phyloP scores from a whole-genome alignment of 2,888 invertebrate genomes.

The Nebria brevicollis region DNA sequence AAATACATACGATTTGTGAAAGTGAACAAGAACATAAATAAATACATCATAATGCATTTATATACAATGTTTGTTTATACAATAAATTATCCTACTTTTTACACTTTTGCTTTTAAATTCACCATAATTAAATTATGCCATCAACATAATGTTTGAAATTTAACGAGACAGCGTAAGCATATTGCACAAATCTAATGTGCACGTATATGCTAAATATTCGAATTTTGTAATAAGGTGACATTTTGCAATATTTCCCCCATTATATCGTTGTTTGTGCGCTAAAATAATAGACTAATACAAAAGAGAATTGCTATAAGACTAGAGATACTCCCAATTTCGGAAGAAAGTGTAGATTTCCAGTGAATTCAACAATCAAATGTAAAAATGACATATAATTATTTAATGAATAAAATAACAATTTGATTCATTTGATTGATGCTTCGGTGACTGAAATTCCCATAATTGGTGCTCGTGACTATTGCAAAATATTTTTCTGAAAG shows the following conservation, averaged over 20 bases:
- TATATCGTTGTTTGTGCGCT: too few species aligned
- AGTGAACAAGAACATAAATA: constrained; percentile 1
- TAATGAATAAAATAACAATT: background rate
- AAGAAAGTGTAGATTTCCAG: too few species aligned
- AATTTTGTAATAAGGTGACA: too few species aligned
- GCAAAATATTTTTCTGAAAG: background rate
- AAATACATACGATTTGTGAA: background rate
- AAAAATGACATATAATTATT: background rate
- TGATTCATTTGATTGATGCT: background rate
- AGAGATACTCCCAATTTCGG: too few species aligned
- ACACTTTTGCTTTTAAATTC: background rate
- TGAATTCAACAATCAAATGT: background rate
- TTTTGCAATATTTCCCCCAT: too few species aligned
- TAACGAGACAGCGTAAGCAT: background rate
- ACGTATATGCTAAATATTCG: background rate
- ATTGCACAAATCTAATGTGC: background rate
- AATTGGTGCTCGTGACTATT: background rate
- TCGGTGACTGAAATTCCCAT: background rate
- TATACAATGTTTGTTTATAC: background rate
- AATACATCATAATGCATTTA: background rate
- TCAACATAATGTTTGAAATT: background rate
- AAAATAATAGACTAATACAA: too few species aligned
- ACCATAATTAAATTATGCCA: background rate
- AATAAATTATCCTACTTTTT: background rate
- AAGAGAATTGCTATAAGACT: too few species aligned